phyloP scores from a whole-genome alignment of 2,797 vertebrate species.

The Neopelma chrysocephalum region DNA sequence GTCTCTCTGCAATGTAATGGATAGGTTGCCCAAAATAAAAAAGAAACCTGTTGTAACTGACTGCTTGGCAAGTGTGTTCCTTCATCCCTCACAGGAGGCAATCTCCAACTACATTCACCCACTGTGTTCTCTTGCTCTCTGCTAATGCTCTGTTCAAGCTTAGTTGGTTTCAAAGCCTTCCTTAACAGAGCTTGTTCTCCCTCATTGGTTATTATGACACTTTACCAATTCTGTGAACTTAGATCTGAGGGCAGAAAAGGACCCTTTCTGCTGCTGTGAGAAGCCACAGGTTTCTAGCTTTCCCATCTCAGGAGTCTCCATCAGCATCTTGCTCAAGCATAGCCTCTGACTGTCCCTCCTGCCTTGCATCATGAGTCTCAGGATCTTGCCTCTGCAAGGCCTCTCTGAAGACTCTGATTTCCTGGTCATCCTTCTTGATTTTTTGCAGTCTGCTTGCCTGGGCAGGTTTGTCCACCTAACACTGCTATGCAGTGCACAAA shows the following conservation, averaged over 20 bases:
- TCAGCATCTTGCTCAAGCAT: background rate
- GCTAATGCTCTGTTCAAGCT: background rate
- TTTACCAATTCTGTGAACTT: background rate
- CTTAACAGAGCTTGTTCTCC: background rate
- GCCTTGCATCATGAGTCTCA: background rate
- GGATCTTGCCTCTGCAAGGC: background rate
- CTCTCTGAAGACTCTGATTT: background rate
- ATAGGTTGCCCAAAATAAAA: background rate
- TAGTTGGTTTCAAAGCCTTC: background rate
- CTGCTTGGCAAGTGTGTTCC: background rate
- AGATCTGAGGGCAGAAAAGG: background rate
- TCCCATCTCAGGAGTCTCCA: background rate
- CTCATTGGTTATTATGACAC: background rate
- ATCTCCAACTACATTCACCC: background rate
- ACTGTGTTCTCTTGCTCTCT: background rate
- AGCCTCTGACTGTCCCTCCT: background rate
- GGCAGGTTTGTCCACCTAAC: background rate
- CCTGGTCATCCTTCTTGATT: background rate
- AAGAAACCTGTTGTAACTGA: background rate
- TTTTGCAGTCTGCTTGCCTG: background rate
- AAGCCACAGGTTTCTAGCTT: background rate
- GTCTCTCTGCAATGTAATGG: background rate
- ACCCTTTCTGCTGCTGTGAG: background rate
- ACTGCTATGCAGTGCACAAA: background rate
- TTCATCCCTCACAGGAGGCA: background rate